phyloP scores from a whole-genome alignment of 2,888 invertebrate species.

The Empis livida region DNA sequence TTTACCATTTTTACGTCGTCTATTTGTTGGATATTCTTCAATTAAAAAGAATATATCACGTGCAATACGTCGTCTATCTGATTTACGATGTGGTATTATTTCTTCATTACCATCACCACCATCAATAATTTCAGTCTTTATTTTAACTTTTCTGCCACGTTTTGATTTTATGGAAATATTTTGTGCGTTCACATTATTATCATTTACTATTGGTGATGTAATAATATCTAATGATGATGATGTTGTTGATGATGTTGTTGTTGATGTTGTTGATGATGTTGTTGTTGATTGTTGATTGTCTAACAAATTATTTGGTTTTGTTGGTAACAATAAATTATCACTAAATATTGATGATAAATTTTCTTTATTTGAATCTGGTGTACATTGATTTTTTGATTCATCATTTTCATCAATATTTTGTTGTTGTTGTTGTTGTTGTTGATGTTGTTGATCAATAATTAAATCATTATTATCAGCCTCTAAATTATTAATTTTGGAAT shows the following conservation, averaged over 20 bases:
- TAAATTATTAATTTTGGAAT: no score
- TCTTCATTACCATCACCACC: not conserved
- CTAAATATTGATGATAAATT: not conserved
- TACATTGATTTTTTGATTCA: not conserved
- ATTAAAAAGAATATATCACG: slow-evolving; percentile 33
- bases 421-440: no score
- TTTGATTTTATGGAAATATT: not conserved
- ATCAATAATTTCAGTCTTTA: not conserved
- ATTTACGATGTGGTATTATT: slow-evolving; percentile 23
- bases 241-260: no score
- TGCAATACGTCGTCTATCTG: slow-evolving; percentile 32
- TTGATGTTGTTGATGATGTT: no score
- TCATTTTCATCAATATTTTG: not conserved
- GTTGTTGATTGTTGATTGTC: slow-evolving; percentile 1
- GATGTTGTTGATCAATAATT: no score
- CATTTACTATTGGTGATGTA: not conserved
- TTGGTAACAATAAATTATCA: not conserved
- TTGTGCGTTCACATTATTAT: not conserved
- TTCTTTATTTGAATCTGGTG: not conserved
- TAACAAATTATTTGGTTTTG: not conserved
- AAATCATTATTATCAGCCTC: no score
- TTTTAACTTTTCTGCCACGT: slow-evolving; percentile 4
- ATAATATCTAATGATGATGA: slow-evolving; percentile 1
- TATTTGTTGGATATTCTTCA: slow-evolving; percentile 27
- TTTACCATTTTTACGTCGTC: slow-evolving; percentile 18